These are phyloP conservation scores for Diaperis boleti DNA, from an alignment of 2,888 invertebrate species.

Conservation along the genomic window DNA sequence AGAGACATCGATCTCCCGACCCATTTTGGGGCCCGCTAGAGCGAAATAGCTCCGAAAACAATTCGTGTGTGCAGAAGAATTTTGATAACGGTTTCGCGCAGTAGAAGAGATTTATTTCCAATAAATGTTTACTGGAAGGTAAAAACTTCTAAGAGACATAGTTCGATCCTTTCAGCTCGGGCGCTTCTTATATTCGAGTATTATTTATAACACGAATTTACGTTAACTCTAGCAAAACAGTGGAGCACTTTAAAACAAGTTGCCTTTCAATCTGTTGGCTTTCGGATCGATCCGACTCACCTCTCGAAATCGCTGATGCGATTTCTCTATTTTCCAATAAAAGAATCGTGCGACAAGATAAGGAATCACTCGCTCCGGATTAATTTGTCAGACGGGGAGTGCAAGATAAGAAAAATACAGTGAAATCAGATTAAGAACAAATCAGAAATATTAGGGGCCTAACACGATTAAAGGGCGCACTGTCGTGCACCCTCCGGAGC, in stretches of 20 bases:
- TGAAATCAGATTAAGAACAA: constrained; percentile 48
- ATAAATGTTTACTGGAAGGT: constrained; percentile 20
- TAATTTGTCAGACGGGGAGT: constrained; percentile 43
- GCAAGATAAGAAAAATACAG: constrained; percentile 43
- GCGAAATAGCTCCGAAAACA: constrained; percentile 7
- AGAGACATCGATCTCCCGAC: neutral
- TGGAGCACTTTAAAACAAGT: neutral
- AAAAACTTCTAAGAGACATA: constrained; percentile 22
- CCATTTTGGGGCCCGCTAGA: neutral
- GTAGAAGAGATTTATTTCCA: constrained; percentile 26
- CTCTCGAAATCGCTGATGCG: neutral
- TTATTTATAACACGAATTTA: constrained; percentile 22
- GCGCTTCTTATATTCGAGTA: constrained; percentile 18
- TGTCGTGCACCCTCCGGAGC: constrained; percentile 36
- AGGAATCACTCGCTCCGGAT: constrained; percentile 38
- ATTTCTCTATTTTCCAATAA: constrained; percentile 37
- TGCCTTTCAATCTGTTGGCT: neutral
- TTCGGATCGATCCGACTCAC: too few species aligned
- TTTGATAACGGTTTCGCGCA: constrained; percentile 21
- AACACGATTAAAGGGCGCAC: constrained; percentile 46
- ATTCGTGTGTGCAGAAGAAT: constrained; percentile 21
- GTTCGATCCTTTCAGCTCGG: constrained; percentile 20
- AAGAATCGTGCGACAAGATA: constrained; percentile 40
- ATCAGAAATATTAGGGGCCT: constrained; percentile 50
- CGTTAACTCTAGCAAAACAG: neutral